Base-by-base conservation (phyloP, 1,140 invertebrate species). In the Wasmannia auropunctata region DNA sequence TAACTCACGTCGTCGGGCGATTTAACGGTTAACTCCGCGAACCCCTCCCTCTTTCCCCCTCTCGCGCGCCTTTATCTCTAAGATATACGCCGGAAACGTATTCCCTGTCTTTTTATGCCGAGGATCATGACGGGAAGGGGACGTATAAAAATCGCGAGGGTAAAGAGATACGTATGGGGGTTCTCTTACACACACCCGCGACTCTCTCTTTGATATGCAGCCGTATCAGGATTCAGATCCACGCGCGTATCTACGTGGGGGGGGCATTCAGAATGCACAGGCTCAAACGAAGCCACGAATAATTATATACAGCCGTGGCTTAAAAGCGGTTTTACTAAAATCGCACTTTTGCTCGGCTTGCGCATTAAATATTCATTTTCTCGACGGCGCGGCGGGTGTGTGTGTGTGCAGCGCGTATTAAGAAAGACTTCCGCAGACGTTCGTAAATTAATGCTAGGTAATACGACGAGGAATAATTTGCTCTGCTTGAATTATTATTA, bases 21-120 rank as follows among this genome's bases (percentile, higher is more conserved):
- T 80, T 80, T 80, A 80, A 69, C 76, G 43, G 76, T 80, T 80
- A 80, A 67, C 62, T 80, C 63, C 14, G n/a, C n/a, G 62, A 80
- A 46, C 63, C 31, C 22, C 43, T 16, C 31, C 19, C 16, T 19
- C 22, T 40, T 10, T 56, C 14, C 40, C 40, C n/a, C 34, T 40
- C 11, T 25, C 40, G 56, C 31, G 3, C 51, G 14, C 28, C 60
- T 69, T 80, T 46, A 63, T 63, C 76, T 51, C n/a, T 65, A 28
- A 69, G 76, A 80, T 80, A 80, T 80, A 80, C 31, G 76, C 60
- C 76, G 76, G 46, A 69, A 80, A 80, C 62, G 63, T 67, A 80
- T 80, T 80, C 62, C 28, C 31, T 69, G 76, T 80, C 76, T 80
- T 80, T 80, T 80, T 69, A 80, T 80, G 62, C 62, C 14, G 62